Conservation (phyloP, 1,140 invertebrate genomes). For the Rhizoglyphus robini region DNA sequence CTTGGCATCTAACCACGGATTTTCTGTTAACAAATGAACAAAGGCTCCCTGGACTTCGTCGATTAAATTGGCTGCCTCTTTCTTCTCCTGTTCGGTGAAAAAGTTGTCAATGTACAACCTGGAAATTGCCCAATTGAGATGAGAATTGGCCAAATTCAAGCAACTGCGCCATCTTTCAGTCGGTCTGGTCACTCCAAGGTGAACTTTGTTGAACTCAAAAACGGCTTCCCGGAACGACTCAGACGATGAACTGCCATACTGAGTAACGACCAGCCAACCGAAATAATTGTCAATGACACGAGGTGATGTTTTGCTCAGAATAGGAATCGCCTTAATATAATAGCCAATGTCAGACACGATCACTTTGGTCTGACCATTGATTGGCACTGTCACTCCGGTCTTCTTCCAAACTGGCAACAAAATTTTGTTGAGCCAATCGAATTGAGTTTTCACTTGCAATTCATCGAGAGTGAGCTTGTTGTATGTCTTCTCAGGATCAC, state of each 20-base stretch:
- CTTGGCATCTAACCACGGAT: slow-evolving; percentile 80
- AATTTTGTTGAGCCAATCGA: slow-evolving; percentile 16
- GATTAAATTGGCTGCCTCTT: slow-evolving; percentile 45
- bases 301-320: slow-evolving; percentile 9
- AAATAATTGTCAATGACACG: slow-evolving; percentile 33
- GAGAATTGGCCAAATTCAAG: slow-evolving; percentile 35
- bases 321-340: slow-evolving; percentile 23
- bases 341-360: slow-evolving; percentile 32
- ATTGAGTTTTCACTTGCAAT: slow-evolving; percentile 21
- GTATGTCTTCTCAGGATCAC: slow-evolving; percentile 27
- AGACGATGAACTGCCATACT: slow-evolving; percentile 24
- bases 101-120: slow-evolving; percentile 20
- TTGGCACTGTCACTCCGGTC: slow-evolving; percentile 23
- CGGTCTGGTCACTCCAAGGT: slow-evolving; percentile 31
- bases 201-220: slow-evolving; percentile 38
- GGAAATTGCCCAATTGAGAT: slow-evolving; percentile 39
- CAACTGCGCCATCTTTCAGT: slow-evolving; percentile 35
- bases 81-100: neutral
- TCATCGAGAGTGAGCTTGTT: slow-evolving; percentile 34
- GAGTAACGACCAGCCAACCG: slow-evolving; percentile 35
- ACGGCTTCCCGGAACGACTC: slow-evolving; percentile 34
- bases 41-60: slow-evolving; percentile 29
- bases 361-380: slow-evolving; percentile 29
- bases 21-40: slow-evolving; percentile 14
- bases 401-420: neutral